These are phyloP conservation scores for Glandiceps talaboti DNA, from an alignment of 53 echinoderm and acorn worm species.

Conservation along the genomic window DNA sequence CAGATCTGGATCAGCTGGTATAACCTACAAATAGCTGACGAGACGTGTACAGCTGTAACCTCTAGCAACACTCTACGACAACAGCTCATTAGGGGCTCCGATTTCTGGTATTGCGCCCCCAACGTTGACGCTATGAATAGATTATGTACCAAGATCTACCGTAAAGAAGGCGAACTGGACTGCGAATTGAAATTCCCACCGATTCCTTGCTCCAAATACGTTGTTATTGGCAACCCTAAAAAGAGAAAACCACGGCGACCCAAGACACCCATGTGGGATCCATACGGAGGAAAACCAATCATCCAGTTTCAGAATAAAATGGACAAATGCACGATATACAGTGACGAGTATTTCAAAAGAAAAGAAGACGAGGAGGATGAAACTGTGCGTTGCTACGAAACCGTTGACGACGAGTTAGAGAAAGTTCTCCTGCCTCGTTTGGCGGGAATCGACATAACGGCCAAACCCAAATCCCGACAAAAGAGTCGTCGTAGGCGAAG, in stretches of 20 bases:
- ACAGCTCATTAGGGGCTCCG: too few relatives aligned
- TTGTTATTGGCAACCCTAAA: background rate
- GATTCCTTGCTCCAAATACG: background rate
- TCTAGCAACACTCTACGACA: too few relatives aligned
- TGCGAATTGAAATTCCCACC: background rate
- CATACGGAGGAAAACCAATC: background rate
- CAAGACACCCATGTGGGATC: background rate
- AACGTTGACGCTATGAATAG: too few relatives aligned
- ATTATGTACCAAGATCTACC: too few relatives aligned
- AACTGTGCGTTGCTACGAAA: background rate
- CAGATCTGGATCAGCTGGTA: too few relatives aligned
- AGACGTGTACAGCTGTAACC: too few relatives aligned
- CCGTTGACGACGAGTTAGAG: background rate
- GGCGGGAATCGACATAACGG: background rate
- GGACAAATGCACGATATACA: background rate
- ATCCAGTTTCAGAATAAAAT: background rate
- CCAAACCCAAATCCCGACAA: background rate
- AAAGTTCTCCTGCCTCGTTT: background rate
- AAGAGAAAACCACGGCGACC: background rate
- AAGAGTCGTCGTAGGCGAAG: background rate
- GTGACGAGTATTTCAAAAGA: background rate
- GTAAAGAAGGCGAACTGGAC: background rate
- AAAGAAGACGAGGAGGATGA: background rate
- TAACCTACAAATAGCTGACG: too few relatives aligned
- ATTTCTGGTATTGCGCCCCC: too few relatives aligned